A percentile compares a stretch with the other conserved stretches of the same genome.
These are phyloP conservation scores for Daktulosphaira vitifoliae DNA, from an alignment of 1,140 invertebrate genomes.

Conservation along the genomic window DNA sequence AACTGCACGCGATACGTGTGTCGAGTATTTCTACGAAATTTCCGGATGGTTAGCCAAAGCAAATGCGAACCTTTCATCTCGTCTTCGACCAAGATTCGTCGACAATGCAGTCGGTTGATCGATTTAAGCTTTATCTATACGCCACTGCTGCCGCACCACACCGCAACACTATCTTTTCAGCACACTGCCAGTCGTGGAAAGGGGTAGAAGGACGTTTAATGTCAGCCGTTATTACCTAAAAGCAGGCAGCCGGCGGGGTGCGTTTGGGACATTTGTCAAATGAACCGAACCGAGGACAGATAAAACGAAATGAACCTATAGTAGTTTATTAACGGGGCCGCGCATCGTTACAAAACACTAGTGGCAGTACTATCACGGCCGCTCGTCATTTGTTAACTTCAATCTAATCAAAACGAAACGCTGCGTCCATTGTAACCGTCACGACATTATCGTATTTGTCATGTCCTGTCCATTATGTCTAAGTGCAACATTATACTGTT, in stretches of 20 bases:
- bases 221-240: constrained; percentile 6
- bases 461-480: neutral
- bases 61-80: too few relatives aligned
- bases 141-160: too few relatives aligned
- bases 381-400: constrained; percentile 27
- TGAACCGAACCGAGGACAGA: constrained; percentile 32
- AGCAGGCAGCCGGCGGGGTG: neutral
- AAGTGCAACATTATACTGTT: neutral
- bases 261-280: constrained; percentile 20
- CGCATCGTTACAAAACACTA: neutral
- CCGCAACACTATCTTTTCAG: too few relatives aligned
- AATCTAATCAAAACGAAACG: constrained; percentile 31
- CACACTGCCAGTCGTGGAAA: too few relatives aligned
- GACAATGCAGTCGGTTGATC: too few relatives aligned
- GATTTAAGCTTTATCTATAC: too few relatives aligned
- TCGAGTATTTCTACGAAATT: too few relatives aligned
- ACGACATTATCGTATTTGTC: constrained; percentile 28
- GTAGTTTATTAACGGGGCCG: constrained; percentile 26
- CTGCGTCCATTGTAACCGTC: constrained; percentile 1
- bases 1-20: too few relatives aligned
- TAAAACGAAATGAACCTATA: constrained; percentile 10
- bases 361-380: neutral
- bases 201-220: neutral
- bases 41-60: too few relatives aligned
- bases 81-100: too few relatives aligned